Base-by-base conservation (phyloP, 2,113 vertebrate genomes). In the Illadopsis cleaveri region DNA sequence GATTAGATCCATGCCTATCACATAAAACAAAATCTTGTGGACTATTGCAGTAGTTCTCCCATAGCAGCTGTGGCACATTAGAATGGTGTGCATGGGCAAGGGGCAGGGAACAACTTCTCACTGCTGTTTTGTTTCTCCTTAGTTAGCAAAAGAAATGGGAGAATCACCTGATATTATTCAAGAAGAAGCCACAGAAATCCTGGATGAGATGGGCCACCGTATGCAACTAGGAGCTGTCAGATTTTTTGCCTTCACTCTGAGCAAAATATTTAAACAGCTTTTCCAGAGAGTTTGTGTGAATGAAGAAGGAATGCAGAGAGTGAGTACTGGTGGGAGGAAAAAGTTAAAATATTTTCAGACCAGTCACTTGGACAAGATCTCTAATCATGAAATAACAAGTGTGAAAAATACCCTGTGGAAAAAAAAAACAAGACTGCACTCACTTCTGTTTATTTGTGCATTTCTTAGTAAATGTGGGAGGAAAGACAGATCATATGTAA, bases 231-330 rank as follows among this genome's bases (percentile, higher is more conserved):
- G 99, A 96, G 98, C 98, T 17, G 50, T 99, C 58, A 98, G 99
- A 28, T 98, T 99, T 97, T 99, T 99, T 72, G 99, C 99, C 87
- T 99, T 99, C 94, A 95, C 89, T 7, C 97, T 99, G 88, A 98
- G 98, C 97, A 99, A 99, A 96, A 97, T 99, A 97, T 99, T 99
- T 93, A 99, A 99, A 92, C 96, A 98, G 2, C 98, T 99, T 94
- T 99, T 99, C 97, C 98, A 97, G 64, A 99, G 98, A 89, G 98
- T 99, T 91, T 98, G 98, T 73, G 98, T 99, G 57, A 99, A 99
- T 62, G 99, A 99, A 94, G 99, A 99, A 88, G 99, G 99, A 79
- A 98, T 99, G 93, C 99, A 99, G 96, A 99, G 99, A 96, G 99
- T 99, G 94, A 99, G 99, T 97, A 84, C 19, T 78, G 14, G 7